Evolutionary conservation across 2,888 invertebrate species (phyloP), one percentile per base, ranked within the genome.

Genomic region (Elysia crispata): DNA sequence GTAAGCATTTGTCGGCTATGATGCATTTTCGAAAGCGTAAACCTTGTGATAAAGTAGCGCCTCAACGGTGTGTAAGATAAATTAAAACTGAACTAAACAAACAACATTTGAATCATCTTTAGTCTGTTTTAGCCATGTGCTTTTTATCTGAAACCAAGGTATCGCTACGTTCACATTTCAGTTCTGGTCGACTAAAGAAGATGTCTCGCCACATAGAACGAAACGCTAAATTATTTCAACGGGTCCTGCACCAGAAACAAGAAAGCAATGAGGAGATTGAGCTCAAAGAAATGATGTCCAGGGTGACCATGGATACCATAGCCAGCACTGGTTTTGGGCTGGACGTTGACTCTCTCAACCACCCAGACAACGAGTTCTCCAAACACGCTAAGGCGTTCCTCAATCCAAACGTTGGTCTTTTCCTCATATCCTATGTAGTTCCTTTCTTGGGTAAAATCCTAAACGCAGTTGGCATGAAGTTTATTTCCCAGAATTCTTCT

Each of bases 291-390:
- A 5, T 77, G 18, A 30, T 28, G 23, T 77, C 69, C n/a, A 15
- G 67, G 18, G 67, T 77, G 31, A 69, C 77, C 1, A 23, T 77
- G 77, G 77, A 77, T 41, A 69, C 69, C 30, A 77, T 77, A 30
- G 76, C 76, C 25, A 76, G 76, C 49, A 76, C 76, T 28, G 87
- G 85, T 0, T 87, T 87, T 82, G 87, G 87, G 1, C 79, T 87
- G 62, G 82, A 86, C 23, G 83, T 85, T 11, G 79, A 86, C 70
- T 82, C 86, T 0, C 81, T 83, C 74, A 83, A 82, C 23, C 80
- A 86, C 67, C 86, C 87, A 11, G 81, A 86, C 1, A 84, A 87
- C 54, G 76, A 81, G 0, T 86, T 87, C 75, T 83, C 84, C 25
- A 77, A 80, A 18, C 76, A 83, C 1, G 81, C 83, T 41, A 82